Evolutionary conservation across 92 coral and sea anemone species (phyloP).

Genomic region (Siderastrea radians): DNA sequence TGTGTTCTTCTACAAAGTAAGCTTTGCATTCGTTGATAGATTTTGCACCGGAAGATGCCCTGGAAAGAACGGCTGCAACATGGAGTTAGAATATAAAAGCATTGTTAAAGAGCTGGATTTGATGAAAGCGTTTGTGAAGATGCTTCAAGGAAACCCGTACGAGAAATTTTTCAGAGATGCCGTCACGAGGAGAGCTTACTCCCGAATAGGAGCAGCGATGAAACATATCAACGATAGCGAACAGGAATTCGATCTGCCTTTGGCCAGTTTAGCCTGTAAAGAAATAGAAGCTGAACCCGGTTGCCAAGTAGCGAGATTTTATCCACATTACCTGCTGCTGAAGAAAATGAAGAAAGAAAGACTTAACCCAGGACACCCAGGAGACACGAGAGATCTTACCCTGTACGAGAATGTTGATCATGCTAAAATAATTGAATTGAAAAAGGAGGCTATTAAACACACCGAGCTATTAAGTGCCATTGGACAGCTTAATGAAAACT

Average conservation of each 20-base stretch:
- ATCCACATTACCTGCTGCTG: constrained; percentile 39
- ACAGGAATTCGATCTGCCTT: constrained; percentile 17
- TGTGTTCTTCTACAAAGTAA: constrained; percentile 52
- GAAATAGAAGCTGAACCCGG: constrained; percentile 34
- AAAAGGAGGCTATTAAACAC: constrained; percentile 51
- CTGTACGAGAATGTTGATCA: constrained; percentile 49
- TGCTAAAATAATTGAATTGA: constrained; percentile 20
- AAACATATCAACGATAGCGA: constrained; percentile 18
- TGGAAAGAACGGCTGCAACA: constrained; percentile 28
- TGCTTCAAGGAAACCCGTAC: neutral
- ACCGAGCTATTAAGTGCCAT: constrained; percentile 53
- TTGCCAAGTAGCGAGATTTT: constrained; percentile 31
- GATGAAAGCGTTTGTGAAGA: constrained; percentile 24
- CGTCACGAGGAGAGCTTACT: constrained; percentile 43
- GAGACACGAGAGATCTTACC: constrained; percentile 51
- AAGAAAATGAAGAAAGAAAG: constrained; percentile 52
- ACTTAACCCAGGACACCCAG: constrained; percentile 17
- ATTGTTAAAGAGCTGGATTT: constrained; percentile 14
- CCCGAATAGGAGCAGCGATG: constrained; percentile 35
- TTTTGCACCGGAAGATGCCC: constrained; percentile 25
- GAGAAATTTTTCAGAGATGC: constrained; percentile 45
- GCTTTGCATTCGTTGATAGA: constrained; percentile 27
- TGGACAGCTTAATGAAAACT: constrained; percentile 37
- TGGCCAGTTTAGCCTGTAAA: constrained; percentile 26
- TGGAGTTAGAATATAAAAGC: constrained; percentile 20